Percentiles rank a stretch among this genome's conserved stretches.
phyloP scores from a whole-genome alignment of 2,888 invertebrate species.

The Zygaena filipendulae region DNA sequence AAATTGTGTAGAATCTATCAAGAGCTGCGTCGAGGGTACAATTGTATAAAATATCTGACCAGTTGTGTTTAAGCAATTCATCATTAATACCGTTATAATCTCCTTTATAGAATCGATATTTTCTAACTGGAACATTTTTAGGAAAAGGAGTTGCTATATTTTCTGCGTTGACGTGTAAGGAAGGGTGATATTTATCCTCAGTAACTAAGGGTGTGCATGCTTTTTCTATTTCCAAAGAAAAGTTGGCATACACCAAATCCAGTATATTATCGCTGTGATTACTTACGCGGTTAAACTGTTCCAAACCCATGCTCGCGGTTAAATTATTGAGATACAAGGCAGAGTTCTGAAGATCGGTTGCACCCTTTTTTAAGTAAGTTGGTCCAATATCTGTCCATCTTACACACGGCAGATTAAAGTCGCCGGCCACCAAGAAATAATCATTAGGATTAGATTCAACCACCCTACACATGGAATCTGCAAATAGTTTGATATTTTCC shows the following conservation, averaged over 20 bases:
- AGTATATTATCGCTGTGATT: constrained; percentile 1
- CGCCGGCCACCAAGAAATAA: constrained; percentile 9
- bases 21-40: neutral
- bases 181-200: constrained; percentile 7
- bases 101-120: constrained; percentile 2
- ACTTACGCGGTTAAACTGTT: constrained; percentile 3
- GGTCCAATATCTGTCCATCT: constrained; percentile 7
- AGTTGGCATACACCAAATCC: constrained; percentile 6
- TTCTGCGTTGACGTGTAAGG: constrained; percentile 2
- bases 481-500: neutral
- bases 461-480: too few relatives aligned
- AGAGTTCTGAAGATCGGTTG: constrained; percentile 3
- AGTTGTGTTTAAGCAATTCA: neutral
- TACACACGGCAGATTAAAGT: constrained; percentile 12
- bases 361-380: constrained; percentile 4
- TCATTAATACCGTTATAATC: constrained; percentile 1
- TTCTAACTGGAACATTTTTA: neutral
- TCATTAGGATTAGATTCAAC: constrained; percentile 5
- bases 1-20: neutral
- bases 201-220: neutral
- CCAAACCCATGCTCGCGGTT: neutral
- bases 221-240: neutral
- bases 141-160: constrained; percentile 2
- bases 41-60: neutral
- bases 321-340: constrained; percentile 1